Percentiles rank a stretch among this genome's conserved stretches.
These are phyloP conservation scores for Scaptomyza hsui DNA, from an alignment of 1,140 invertebrate genomes.

Conservation along the genomic window DNA sequence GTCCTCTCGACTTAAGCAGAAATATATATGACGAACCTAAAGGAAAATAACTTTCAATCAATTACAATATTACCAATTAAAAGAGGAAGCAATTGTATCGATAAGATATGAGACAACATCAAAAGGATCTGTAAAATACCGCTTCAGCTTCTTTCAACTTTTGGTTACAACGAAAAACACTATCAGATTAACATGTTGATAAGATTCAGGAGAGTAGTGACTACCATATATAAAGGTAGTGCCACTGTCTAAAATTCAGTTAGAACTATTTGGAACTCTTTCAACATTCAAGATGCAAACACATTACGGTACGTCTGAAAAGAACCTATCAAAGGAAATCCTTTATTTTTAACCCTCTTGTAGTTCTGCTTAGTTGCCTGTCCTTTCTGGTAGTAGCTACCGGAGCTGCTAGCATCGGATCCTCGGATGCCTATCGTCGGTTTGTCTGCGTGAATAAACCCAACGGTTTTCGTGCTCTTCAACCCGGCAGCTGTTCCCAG, in stretches of 20 bases:
- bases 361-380: slow-evolving; percentile 24
- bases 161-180: too few species aligned
- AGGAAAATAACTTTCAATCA: too few species aligned
- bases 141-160: too few species aligned
- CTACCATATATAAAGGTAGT: slow-evolving; percentile 13
- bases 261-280: background rate
- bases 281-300: slow-evolving; percentile 14
- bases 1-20: background rate
- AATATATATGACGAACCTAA: too few species aligned
- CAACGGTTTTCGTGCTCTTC: background rate
- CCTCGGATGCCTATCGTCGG: slow-evolving; percentile 7
- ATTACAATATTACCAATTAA: too few species aligned
- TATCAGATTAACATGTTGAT: slow-evolving; percentile 10
- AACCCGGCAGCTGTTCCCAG: slow-evolving; percentile 2
- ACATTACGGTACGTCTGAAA: slow-evolving; percentile 24
- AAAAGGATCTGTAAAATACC: too few species aligned
- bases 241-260: background rate
- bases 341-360: background rate
- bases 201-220: slow-evolving; percentile 13
- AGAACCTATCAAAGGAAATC: too few species aligned
- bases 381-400: slow-evolving; percentile 1
- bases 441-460: background rate
- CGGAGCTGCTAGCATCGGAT: slow-evolving; percentile 3
- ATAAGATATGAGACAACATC: too few species aligned
- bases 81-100: too few species aligned